A percentile compares a stretch with the other conserved stretches of the same genome.
Evolutionary conservation across 2,888 invertebrate species (phyloP).

Genomic region (Latheticus oryzae): DNA sequence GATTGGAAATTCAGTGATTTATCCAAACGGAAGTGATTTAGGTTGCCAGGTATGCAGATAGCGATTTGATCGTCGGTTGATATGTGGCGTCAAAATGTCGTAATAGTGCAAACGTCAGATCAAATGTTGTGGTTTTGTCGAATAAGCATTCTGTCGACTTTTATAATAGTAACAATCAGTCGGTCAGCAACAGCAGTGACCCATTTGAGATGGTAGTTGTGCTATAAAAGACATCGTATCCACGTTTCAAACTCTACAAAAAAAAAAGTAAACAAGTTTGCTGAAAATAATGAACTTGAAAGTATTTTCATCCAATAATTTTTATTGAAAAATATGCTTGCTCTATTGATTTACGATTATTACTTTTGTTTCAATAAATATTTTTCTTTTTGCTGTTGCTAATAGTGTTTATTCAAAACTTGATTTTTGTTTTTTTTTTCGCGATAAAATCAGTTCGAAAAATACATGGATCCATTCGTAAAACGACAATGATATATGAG

Average conservation of each 20-base stretch:
- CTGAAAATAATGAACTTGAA: no score
- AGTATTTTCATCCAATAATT: no score
- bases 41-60: slow-evolving; percentile 38
- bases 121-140: slow-evolving; percentile 20
- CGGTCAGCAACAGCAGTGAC: slow-evolving; percentile 24
- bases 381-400: no score
- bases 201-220: no score
- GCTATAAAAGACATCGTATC: slow-evolving; percentile 1
- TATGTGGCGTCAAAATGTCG: slow-evolving; percentile 29
- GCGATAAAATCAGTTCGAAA: no score
- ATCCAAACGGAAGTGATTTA: slow-evolving; percentile 27
- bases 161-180: slow-evolving; percentile 24
- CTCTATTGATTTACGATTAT: no score
- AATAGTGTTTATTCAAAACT: no score
- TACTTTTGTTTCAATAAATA: no score
- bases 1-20: slow-evolving; percentile 15
- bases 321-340: no score
- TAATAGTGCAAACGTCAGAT: slow-evolving; percentile 32
- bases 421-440: no score
- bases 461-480: slow-evolving; percentile 26
- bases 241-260: background rate
- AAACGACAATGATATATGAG: slow-evolving; percentile 25
- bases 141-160: slow-evolving; percentile 30
- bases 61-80: slow-evolving; percentile 32
- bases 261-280: slow-evolving; percentile 1